Evolutionary conservation across 2,888 invertebrate genomes (phyloP).

Genomic region (Perithous albicinctus): DNA sequence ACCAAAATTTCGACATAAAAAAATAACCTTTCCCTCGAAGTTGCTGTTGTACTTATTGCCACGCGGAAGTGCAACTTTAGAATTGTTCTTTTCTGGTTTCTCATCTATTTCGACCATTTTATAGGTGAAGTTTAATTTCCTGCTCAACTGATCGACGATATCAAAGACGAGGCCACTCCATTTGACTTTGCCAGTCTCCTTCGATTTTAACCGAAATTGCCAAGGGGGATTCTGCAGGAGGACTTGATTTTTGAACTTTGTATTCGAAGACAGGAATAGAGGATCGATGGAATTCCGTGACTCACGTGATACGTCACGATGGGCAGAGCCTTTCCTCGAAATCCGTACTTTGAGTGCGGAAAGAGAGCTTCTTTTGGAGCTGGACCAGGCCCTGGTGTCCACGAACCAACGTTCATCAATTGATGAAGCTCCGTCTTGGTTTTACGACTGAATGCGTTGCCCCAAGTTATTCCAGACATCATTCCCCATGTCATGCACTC

Average conservation of each 20-base stretch:
- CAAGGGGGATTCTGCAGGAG: slow-evolving; percentile 93
- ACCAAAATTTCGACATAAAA: background rate
- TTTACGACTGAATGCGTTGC: slow-evolving; percentile 85
- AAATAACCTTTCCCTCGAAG: background rate
- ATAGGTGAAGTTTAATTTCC: slow-evolving; percentile 93
- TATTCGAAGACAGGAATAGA: background rate
- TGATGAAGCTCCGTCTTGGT: slow-evolving; percentile 73
- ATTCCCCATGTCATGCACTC: slow-evolving; percentile 85
- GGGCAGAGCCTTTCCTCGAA: slow-evolving; percentile 90
- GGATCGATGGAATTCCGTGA: slow-evolving; percentile 48
- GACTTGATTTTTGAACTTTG: slow-evolving; percentile 6
- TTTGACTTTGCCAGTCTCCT: slow-evolving; percentile 86
- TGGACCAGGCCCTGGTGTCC: slow-evolving; percentile 91
- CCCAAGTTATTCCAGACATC: slow-evolving; percentile 87
- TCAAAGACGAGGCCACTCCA: slow-evolving; percentile 92
- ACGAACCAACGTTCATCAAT: slow-evolving; percentile 88
- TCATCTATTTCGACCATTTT: slow-evolving; percentile 77
- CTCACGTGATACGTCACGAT: slow-evolving; percentile 92
- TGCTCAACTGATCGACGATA: slow-evolving; percentile 90
- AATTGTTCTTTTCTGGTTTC: background rate
- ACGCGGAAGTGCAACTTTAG: background rate
- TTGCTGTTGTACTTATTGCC: slow-evolving; percentile 6
- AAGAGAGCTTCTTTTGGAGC: slow-evolving; percentile 90
- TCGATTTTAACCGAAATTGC: slow-evolving; percentile 89
- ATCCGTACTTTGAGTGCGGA: slow-evolving; percentile 92